Evolutionary conservation across 2,113 vertebrate genomes (phyloP).

Genomic region (Neogobius melanostomus): DNA sequence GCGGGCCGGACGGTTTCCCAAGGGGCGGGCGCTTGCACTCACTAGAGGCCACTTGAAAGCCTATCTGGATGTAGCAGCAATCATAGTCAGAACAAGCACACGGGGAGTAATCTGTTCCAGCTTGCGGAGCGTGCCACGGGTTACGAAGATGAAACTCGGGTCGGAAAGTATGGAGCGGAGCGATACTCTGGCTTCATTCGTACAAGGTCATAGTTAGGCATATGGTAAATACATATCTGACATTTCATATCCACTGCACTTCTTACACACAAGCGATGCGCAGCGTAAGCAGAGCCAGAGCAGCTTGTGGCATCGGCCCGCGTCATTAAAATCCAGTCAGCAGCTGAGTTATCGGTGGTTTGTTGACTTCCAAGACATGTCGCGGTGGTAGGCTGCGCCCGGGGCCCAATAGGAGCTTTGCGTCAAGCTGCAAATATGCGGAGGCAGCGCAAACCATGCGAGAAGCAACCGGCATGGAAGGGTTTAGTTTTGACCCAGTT

Average conservation of each 20-base stretch:
- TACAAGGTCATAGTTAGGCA: constrained; percentile 67
- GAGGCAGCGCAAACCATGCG: constrained; percentile 55
- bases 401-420: constrained; percentile 57
- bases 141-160: constrained; percentile 52
- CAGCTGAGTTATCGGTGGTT: constrained; percentile 70
- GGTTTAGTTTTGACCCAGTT: constrained; percentile 17
- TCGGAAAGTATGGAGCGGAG: constrained; percentile 7
- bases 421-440: constrained; percentile 64
- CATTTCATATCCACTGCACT: constrained; percentile 43
- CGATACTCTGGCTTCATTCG: constrained; percentile 60
- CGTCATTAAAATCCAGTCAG: constrained; percentile 67
- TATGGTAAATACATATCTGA: constrained; percentile 50
- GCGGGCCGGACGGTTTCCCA: constrained; percentile 60
- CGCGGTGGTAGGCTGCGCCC: constrained; percentile 58
- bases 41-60: constrained; percentile 78
- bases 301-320: constrained; percentile 54
- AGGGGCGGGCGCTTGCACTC: constrained; percentile 55
- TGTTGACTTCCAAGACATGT: constrained; percentile 69
- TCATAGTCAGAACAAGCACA: constrained; percentile 72
- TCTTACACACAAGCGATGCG: constrained; percentile 46
- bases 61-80: constrained; percentile 77
- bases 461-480: constrained; percentile 37
- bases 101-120: constrained; percentile 79
- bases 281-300: constrained; percentile 46
- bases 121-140: constrained; percentile 69